Evolutionary conservation across 2,797 vertebrate genomes (phyloP).

Genomic region (Crocidura indochinensis): DNA sequence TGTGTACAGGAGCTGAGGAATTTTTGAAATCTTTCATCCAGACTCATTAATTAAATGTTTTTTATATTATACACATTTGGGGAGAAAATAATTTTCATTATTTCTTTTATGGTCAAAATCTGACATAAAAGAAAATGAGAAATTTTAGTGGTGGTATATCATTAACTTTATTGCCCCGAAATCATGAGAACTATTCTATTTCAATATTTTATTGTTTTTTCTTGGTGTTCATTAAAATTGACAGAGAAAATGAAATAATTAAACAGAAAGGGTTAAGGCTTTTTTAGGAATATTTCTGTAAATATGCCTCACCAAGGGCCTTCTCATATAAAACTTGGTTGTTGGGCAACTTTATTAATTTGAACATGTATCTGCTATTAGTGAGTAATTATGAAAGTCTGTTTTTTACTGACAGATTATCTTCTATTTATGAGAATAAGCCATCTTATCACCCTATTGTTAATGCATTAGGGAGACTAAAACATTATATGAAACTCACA

Average conservation of each 20-base stretch:
- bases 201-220: constrained; percentile 75
- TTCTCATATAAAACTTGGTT: constrained; percentile 16
- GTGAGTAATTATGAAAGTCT: constrained; percentile 24
- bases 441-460: constrained; percentile 6
- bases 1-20: constrained; percentile 54
- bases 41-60: constrained; percentile 77
- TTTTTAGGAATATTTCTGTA: constrained; percentile 61
- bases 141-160: constrained; percentile 71
- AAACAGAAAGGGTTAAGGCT: background rate
- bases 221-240: constrained; percentile 74
- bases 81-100: constrained; percentile 68
- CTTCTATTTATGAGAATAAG: constrained; percentile 31
- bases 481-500: constrained; percentile 27
- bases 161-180: constrained; percentile 80
- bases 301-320: background rate
- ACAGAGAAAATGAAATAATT: constrained; percentile 32
- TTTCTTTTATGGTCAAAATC: constrained; percentile 69
- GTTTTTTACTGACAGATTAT: background rate
- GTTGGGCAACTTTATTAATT: constrained; percentile 25
- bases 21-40: constrained; percentile 38
- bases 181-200: constrained; percentile 71
- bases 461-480: constrained; percentile 31
- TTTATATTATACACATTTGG: constrained; percentile 74
- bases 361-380: background rate
- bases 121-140: constrained; percentile 78